A percentile compares a stretch with the other conserved stretches of the same genome.
Conservation (phyloP, 30 jellyfish, hydroid and myxozoan genomes). For the Phacellophora camtschatica region DNA sequence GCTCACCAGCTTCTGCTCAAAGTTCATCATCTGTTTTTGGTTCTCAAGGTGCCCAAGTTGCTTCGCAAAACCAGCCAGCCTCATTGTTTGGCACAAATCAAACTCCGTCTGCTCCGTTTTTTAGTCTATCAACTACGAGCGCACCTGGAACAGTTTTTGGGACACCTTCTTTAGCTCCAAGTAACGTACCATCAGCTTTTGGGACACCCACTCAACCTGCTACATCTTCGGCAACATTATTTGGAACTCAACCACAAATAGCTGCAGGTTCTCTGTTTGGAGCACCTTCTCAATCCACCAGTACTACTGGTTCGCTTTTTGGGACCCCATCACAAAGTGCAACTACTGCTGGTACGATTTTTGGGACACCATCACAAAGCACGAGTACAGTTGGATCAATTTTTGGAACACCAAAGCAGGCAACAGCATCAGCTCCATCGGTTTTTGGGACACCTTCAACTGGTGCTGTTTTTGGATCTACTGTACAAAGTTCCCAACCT, state of each 20-base stretch:
- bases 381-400: not conserved
- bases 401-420: conserved; percentile 39
- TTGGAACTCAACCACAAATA: not conserved
- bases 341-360: not conserved
- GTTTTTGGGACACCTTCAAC: conserved; percentile 39
- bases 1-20: too few species aligned
- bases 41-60: not conserved
- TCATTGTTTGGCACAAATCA: not conserved
- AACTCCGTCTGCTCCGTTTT: not conserved
- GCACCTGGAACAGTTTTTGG: conserved; percentile 16
- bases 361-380: conserved; percentile 46
- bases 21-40: too few species aligned
- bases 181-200: not conserved
- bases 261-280: conserved; percentile 30
- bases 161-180: not conserved
- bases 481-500: not conserved
- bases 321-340: not conserved
- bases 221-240: not conserved
- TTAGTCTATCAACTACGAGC: not conserved
- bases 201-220: conserved; percentile 1
- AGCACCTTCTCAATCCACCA: not conserved
- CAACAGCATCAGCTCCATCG: not conserved
- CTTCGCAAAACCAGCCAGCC: too few species aligned
- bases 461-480: conserved; percentile 37
- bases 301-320: not conserved